Evolutionary conservation across 2,888 invertebrate genomes (phyloP).

Genomic region (Athalia cordata): DNA sequence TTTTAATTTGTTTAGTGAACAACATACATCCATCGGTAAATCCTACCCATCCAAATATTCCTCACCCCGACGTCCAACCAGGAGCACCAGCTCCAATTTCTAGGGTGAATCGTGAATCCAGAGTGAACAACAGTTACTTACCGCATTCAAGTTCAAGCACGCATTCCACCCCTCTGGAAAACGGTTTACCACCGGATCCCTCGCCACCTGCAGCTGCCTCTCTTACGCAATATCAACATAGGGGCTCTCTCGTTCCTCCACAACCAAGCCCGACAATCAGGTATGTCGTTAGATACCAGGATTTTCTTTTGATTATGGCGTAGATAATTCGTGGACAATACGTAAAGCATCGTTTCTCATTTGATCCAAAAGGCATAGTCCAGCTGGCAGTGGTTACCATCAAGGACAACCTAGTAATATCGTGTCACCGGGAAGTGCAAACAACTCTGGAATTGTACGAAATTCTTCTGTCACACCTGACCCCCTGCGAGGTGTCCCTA

Average conservation of each 20-base stretch:
- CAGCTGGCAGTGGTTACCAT: slow-evolving; percentile 67
- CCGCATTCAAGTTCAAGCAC: slow-evolving; percentile 67
- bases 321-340: background rate
- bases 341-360: background rate
- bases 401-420: slow-evolving; percentile 69
- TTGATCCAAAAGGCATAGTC: slow-evolving; percentile 63
- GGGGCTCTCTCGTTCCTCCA: slow-evolving; percentile 69
- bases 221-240: slow-evolving; percentile 68
- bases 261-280: slow-evolving; percentile 73
- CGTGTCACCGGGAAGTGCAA: slow-evolving; percentile 67
- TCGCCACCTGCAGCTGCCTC: slow-evolving; percentile 69
- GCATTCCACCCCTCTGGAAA: slow-evolving; percentile 72
- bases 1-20: slow-evolving; percentile 70
- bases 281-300: slow-evolving; percentile 56
- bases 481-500: slow-evolving; percentile 63
- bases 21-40: slow-evolving; percentile 76
- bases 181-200: slow-evolving; percentile 75
- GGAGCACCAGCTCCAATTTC: slow-evolving; percentile 67
- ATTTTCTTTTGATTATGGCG: background rate
- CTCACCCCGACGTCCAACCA: slow-evolving; percentile 74
- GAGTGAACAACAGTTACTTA: slow-evolving; percentile 68
- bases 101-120: slow-evolving; percentile 65
- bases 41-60: slow-evolving; percentile 72
- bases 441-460: slow-evolving; percentile 69
- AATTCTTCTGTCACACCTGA: slow-evolving; percentile 71